These are phyloP conservation scores for Phymanthus crucifer DNA, from an alignment of 92 coral and sea anemone genomes.

Conservation along the genomic window DNA sequence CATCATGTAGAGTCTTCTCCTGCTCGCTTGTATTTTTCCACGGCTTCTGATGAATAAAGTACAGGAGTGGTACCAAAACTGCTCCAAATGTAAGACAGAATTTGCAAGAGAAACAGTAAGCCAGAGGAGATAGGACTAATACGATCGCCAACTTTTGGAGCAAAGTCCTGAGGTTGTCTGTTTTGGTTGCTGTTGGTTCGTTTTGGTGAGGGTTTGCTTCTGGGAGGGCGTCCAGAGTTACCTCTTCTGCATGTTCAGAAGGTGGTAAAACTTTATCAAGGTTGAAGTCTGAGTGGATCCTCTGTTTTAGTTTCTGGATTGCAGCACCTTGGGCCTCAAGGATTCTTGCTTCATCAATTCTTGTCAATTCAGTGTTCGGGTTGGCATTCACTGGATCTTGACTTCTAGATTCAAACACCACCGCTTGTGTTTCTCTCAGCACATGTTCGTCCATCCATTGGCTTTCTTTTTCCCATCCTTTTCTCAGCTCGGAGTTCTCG, in stretches of 20 bases:
- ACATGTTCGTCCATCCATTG: slow-evolving; percentile 46
- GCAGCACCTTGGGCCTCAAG: slow-evolving; percentile 27
- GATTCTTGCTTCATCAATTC: slow-evolving; percentile 14
- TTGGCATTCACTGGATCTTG: not conserved
- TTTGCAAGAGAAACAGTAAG: slow-evolving; percentile 30
- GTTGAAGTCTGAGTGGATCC: slow-evolving; percentile 39
- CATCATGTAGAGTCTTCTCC: slow-evolving; percentile 18
- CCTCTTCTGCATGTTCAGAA: slow-evolving; percentile 29
- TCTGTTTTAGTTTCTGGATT: slow-evolving; percentile 46
- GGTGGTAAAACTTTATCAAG: slow-evolving; percentile 29
- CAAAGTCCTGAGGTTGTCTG: slow-evolving; percentile 12
- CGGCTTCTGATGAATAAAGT: slow-evolving; percentile 32
- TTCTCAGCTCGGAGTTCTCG: slow-evolving; percentile 45
- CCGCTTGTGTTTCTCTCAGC: slow-evolving; percentile 1
- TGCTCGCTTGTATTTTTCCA: slow-evolving; percentile 27
- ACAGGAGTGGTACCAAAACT: slow-evolving; percentile 28
- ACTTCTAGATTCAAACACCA: not conserved
- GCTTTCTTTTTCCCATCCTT: slow-evolving; percentile 45
- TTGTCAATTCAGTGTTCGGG: slow-evolving; percentile 6
- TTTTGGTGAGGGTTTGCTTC: not conserved
- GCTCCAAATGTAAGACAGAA: slow-evolving; percentile 36
- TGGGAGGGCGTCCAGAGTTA: not conserved
- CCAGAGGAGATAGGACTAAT: slow-evolving; percentile 28
- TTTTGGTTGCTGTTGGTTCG: not conserved
- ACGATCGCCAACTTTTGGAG: slow-evolving; percentile 24